A percentile compares a stretch with the other conserved stretches of the same genome.
Evolutionary conservation across 2,113 vertebrate species (phyloP).

Genomic region (Myrmophylax atrothorax): DNA sequence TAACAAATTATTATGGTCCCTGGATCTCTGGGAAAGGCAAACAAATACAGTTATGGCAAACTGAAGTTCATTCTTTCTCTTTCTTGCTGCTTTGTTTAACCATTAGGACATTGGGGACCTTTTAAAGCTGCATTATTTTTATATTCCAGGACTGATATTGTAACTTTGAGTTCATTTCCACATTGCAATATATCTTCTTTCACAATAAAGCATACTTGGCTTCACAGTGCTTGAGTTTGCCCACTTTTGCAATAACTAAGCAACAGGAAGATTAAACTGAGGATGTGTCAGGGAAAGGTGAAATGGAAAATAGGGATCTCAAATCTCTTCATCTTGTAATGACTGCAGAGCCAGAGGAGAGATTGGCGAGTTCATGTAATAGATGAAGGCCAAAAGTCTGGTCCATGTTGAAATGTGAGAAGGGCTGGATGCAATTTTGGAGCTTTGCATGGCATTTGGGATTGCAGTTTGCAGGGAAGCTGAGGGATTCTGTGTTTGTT

Average conservation of each 20-base stretch:
- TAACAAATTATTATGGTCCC: not conserved
- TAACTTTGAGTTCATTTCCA: not conserved
- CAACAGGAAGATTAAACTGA: constrained; percentile 1
- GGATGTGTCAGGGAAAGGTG: not conserved
- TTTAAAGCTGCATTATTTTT: not conserved
- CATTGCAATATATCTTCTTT: not conserved
- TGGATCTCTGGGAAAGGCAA: not conserved
- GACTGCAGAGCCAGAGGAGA: not conserved
- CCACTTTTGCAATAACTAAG: not conserved
- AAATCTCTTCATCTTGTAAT: not conserved
- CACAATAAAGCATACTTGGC: not conserved
- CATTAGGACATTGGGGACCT: not conserved
- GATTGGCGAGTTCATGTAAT: not conserved
- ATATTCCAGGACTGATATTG: not conserved
- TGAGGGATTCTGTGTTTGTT: not conserved
- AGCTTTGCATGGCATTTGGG: not conserved
- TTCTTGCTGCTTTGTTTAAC: not conserved
- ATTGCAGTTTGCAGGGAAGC: not conserved
- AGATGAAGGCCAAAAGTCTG: not conserved
- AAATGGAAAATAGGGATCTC: not conserved
- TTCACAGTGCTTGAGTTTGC: not conserved
- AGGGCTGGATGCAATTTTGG: not conserved
- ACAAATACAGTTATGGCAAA: not conserved
- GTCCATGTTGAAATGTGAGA: not conserved
- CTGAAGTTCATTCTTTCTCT: not conserved